These are phyloP conservation scores for Strigamia transsilvanica DNA, from an alignment of 2,888 invertebrate species.

Conservation along the genomic window DNA sequence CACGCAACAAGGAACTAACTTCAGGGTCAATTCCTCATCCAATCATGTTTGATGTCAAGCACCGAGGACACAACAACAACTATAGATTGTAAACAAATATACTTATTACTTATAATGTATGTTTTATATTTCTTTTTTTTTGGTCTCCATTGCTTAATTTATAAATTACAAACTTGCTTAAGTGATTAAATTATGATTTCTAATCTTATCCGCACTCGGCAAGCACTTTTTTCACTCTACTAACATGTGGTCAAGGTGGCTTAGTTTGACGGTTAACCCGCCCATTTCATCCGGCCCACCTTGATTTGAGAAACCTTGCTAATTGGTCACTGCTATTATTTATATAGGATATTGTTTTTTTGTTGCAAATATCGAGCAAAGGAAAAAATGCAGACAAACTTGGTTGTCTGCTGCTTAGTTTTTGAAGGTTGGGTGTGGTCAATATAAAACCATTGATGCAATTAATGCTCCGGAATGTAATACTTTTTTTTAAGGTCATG, in stretches of 20 bases:
- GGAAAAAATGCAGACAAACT: conserved; percentile 14
- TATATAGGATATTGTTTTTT: background rate
- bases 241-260: background rate
- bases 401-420: background rate
- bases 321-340: background rate
- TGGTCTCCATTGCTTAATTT: background rate
- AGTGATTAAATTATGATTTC: background rate
- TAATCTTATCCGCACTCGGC: background rate
- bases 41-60: conserved; percentile 7
- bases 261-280: background rate
- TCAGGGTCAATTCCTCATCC: conserved; percentile 5
- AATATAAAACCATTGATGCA: too few species aligned
- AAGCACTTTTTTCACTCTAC: background rate
- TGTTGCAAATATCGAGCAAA: background rate
- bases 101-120: background rate
- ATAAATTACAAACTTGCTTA: background rate
- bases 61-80: conserved; percentile 1
- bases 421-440: background rate
- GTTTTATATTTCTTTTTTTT: background rate
- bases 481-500: too few species aligned
- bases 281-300: background rate
- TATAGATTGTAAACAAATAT: background rate
- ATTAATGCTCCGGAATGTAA: too few species aligned
- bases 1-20: background rate
- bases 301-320: conserved; percentile 14